Base-by-base conservation (phyloP, 1,140 invertebrate genomes). In the Panagrolaimus sp. region DNA sequence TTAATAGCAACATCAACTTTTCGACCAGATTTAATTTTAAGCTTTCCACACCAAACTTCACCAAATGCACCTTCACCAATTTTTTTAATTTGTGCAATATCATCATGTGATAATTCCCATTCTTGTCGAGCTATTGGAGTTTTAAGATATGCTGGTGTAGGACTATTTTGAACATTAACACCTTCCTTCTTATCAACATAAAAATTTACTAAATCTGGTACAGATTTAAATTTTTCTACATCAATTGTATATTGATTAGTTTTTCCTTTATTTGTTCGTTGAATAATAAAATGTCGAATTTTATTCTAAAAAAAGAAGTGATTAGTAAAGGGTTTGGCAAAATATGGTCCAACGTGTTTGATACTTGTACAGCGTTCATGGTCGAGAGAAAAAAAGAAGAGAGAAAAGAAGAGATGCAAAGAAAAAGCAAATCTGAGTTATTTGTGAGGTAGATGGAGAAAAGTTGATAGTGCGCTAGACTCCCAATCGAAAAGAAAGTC, bases 41-140 rank as follows among this genome's bases (percentile, higher is more conserved):
- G 27, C 27, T 57, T 57, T 3, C 51, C 51, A 27, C 51, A 25
- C 51, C 51, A 57, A 0, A 57, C 51, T 13, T 57, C 51, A 23
- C 73, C 71, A 61, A 77, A 74, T 1, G 73, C 73, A 14, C 73
- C 73, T 63, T 77, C 70, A 11, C 73, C 73, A 8, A 74, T n/a
- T 14, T 72, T 72, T 45, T 74, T 74, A 1, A 38, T 27, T n/a
- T 23, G 27, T 5, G 27, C 16, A 23, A 68, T 63, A 20, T 68
- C 38, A n/a, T 63, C 38, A 16, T 68, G 57, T 2, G 23, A 20
- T n/a, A 68, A 31, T 38, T 68, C 53, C 67, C 67, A 68, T 11
- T 14, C 57, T 48, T 68, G 61, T 16, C 66, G 47, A 16, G 14
- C 25, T 13, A 67, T 27, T 20, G 51, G 5, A 57, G 20, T 57